Percentiles rank a stretch among this genome's conserved stretches.
Conservation (phyloP, 2,888 invertebrate species). For the Drosophila rubida region DNA sequence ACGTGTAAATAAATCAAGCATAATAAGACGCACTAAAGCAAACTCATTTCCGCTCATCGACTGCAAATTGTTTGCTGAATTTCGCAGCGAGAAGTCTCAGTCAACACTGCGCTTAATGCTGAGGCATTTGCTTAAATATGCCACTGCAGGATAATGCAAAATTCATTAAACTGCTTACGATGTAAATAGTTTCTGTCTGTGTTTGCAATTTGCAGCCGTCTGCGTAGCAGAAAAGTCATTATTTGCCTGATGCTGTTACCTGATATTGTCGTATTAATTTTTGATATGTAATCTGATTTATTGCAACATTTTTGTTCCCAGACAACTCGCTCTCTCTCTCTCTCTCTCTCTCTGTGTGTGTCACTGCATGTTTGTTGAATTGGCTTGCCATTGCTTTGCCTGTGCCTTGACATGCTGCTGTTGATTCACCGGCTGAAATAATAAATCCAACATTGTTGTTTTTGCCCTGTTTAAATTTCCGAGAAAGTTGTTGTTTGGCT, state of each 20-base stretch:
- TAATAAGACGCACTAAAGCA: too few species aligned
- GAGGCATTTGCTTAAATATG: conserved; percentile 18
- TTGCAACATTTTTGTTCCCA: conserved; percentile 57
- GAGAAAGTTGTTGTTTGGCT: conserved; percentile 23
- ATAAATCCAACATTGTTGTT: conserved; percentile 31
- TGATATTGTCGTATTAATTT: conserved; percentile 55
- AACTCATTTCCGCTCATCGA: too few species aligned
- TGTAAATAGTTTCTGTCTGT: conserved; percentile 25
- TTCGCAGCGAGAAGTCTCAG: background rate
- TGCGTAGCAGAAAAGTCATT: conserved; percentile 45
- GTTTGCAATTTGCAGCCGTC: background rate
- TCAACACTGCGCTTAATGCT: background rate
- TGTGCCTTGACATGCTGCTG: conserved; percentile 45
- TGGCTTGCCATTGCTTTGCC: conserved; percentile 59
- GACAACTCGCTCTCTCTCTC: background rate
- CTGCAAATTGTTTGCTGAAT: too few species aligned
- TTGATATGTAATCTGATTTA: conserved; percentile 55
- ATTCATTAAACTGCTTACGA: conserved; percentile 36
- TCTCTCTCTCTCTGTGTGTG: conserved; percentile 3
- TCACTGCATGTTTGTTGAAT: conserved; percentile 19
- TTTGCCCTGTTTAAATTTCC: conserved; percentile 27
- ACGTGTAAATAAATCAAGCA: too few species aligned
- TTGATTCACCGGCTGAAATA: conserved; percentile 54
- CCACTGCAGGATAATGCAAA: conserved; percentile 44
- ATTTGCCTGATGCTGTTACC: conserved; percentile 49